Evolutionary conservation across 1,140 invertebrate genomes (phyloP), one percentile per base, ranked within the genome.

Genomic region (Elymnias hypermnestra): DNA sequence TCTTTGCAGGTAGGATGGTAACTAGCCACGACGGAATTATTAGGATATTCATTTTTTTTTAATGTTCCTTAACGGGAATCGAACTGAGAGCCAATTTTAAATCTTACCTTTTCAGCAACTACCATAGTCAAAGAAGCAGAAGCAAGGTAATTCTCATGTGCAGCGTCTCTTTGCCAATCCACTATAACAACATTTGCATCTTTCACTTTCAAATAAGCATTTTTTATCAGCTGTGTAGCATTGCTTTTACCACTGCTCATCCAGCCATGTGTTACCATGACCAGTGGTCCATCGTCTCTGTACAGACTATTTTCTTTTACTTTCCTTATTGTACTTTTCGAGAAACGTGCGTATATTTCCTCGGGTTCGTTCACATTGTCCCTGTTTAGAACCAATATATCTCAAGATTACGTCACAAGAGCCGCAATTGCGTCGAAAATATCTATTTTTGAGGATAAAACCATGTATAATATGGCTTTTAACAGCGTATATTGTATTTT

Each of bases 241-340:
- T 25, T 33, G 7, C 31, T 29, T 19, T 37, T 12, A 0, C 52
- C 52, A 25, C 21, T 29, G 8, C 23, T 13, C 25, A 41, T 22
- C 44, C 52, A 54, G 1, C 52, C 52, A 19, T 54, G 52, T n/a
- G 45, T 48, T 10, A 54, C 23, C 8, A 54, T 17, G 9, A 54
- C 23, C 19, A 54, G 1, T 9, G 44, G 44, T 15, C 37, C 43
- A 15, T 44, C 19, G 3, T 23, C 7, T 19, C 21, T 39, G 13
- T 40, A 40, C 37, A 40, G 7, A 39, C n/a, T 33, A 40, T 22
- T 14, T 33, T 15, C 2, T 25, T 39, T 39, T 9, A 9, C 15
- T 10, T 14, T 36, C 9, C 1, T 8, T 13, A 29, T 9, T n/a
- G 31, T 1, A 17, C 14, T 31, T 15, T 1, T 10, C n/a, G 14